phyloP scores from a whole-genome alignment of 1,140 invertebrate species.

The Hermatobates lingyangjiaoensis region DNA sequence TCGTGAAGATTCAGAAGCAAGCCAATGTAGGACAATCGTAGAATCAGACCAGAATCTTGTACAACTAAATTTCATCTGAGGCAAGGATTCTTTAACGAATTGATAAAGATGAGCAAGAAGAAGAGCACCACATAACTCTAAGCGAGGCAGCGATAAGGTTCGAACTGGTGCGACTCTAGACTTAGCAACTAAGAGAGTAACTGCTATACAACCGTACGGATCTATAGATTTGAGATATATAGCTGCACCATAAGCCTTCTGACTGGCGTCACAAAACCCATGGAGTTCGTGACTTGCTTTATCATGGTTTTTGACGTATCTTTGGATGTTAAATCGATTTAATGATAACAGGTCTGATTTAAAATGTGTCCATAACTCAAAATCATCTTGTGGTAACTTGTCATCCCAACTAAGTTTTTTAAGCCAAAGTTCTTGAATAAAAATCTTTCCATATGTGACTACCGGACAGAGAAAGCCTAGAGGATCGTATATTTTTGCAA shows the following conservation, averaged over 20 bases:
- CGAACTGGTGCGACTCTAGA: slow-evolving; percentile 21
- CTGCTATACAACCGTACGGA: slow-evolving; percentile 1
- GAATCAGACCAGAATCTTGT: slow-evolving; percentile 10
- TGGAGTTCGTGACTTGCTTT: not conserved
- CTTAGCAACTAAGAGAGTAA: slow-evolving; percentile 20
- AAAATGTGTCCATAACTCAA: not conserved
- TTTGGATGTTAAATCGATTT: not conserved
- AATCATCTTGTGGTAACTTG: not conserved
- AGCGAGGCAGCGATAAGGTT: slow-evolving; percentile 20
- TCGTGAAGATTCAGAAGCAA: not conserved
- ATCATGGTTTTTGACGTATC: not conserved
- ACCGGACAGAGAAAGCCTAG: not conserved
- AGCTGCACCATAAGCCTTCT: slow-evolving; percentile 5
- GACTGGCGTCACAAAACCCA: slow-evolving; percentile 10
- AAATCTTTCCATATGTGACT: not conserved
- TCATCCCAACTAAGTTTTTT: not conserved
- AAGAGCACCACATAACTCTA: slow-evolving; percentile 24
- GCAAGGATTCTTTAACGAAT: not conserved
- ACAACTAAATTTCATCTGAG: not conserved
- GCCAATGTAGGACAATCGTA: not conserved
- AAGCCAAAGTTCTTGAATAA: slow-evolving; percentile 9
- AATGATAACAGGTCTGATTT: not conserved
- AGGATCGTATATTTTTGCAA: not conserved
- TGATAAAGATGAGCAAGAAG: slow-evolving; percentile 16
- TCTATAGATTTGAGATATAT: slow-evolving; percentile 4